These are phyloP conservation scores for Lasioglossum marginatum DNA, from an alignment of 2,888 invertebrate species.

Conservation along the genomic window DNA sequence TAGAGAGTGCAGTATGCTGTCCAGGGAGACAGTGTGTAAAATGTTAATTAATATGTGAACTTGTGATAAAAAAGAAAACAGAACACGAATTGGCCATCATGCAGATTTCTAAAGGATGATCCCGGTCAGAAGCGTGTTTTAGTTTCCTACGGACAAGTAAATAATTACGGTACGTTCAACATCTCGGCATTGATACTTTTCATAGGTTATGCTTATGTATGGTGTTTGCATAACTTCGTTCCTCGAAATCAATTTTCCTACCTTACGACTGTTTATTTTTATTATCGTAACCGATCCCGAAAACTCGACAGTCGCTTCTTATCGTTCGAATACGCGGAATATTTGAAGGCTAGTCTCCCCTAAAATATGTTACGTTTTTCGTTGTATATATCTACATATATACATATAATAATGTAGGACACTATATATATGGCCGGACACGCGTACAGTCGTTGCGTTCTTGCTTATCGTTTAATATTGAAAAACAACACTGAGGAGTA, in stretches of 20 bases:
- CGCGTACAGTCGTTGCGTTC: neutral
- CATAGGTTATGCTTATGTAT: constrained; percentile 54
- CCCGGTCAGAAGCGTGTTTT: constrained; percentile 5
- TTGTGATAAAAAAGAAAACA: constrained; percentile 11
- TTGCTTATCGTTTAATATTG: neutral
- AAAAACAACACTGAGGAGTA: neutral
- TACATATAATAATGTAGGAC: neutral
- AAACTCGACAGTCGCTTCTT: neutral
- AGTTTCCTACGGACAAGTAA: constrained; percentile 6
- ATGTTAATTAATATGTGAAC: constrained; percentile 41
- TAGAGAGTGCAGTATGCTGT: constrained; percentile 7
- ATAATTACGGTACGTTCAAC: constrained; percentile 46
- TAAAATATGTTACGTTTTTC: constrained; percentile 2
- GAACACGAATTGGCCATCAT: constrained; percentile 6
- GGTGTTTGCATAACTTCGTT: constrained; percentile 23
- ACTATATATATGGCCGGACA: neutral
- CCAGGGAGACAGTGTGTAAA: constrained; percentile 19
- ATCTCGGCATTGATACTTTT: neutral
- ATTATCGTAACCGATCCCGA: neutral
- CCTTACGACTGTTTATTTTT: neutral
- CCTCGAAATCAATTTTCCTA: neutral
- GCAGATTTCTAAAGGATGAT: constrained; percentile 5
- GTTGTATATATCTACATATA: neutral
- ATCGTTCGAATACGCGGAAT: neutral
- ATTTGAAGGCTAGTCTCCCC: neutral